Conservation (phyloP, 2,797 vertebrate genomes). For the Momotus momota region DNA sequence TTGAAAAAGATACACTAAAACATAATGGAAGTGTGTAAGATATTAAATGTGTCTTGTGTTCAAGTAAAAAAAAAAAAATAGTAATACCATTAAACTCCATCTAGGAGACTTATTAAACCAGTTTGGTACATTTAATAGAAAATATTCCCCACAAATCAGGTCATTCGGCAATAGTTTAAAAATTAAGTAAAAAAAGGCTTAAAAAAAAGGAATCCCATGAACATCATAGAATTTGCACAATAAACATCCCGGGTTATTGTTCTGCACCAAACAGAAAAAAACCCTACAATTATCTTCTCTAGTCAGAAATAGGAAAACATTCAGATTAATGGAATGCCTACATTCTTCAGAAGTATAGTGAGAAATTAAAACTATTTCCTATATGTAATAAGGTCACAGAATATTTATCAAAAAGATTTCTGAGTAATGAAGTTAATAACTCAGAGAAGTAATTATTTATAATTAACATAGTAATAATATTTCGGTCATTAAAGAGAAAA, state of each 20-base stretch:
- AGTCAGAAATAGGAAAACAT: background rate
- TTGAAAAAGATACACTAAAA: conserved; percentile 1
- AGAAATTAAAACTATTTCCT: background rate
- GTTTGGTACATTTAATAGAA: conserved; percentile 39
- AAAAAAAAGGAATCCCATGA: conserved; percentile 17
- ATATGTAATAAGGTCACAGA: conserved; percentile 9
- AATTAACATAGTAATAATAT: conserved; percentile 41
- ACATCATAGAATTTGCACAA: background rate
- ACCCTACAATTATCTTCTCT: background rate
- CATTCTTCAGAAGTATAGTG: background rate
- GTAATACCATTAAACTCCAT: background rate
- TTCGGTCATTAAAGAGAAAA: conserved; percentile 13
- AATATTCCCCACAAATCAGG: background rate
- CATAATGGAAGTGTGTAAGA: background rate
- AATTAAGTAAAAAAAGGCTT: background rate
- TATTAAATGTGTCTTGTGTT: background rate
- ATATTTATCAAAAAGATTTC: conserved; percentile 39
- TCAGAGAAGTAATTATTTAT: background rate
- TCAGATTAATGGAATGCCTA: background rate
- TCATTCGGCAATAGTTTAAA: conserved; percentile 27
- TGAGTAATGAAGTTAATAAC: conserved; percentile 33
- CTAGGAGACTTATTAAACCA: conserved; percentile 39
- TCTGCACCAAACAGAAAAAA: background rate
- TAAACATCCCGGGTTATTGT: conserved; percentile 3
- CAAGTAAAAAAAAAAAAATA: background rate